phyloP scores from a whole-genome alignment of 1,140 invertebrate species.

The Contarinia nasturtii region DNA sequence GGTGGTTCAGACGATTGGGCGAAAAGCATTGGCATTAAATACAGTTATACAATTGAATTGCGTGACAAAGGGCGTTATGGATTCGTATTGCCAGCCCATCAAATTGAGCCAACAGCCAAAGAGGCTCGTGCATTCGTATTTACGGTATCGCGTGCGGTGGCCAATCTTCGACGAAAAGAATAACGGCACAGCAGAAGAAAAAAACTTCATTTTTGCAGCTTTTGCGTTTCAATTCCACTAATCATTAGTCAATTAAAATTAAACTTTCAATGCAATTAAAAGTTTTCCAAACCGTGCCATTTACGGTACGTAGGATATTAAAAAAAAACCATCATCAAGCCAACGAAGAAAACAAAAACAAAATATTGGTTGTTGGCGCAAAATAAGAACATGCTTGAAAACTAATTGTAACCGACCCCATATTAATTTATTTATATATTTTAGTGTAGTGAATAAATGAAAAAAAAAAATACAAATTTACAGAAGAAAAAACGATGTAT shows the following conservation, averaged over 20 bases:
- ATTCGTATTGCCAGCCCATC: conserved; percentile 65
- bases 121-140: conserved; percentile 73
- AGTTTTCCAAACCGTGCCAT: conserved; percentile 16
- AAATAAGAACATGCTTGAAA: neutral
- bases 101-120: conserved; percentile 61
- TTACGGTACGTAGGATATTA: conserved; percentile 14
- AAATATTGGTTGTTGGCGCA: conserved; percentile 4
- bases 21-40: conserved; percentile 69
- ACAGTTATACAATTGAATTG: conserved; percentile 75
- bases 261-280: conserved; percentile 9
- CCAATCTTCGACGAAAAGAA: too few species aligned
- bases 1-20: conserved; percentile 89
- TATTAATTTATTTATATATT: neutral
- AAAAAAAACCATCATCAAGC: conserved; percentile 17
- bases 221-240: too few species aligned
- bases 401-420: too few species aligned
- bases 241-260: too few species aligned
- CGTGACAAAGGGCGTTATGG: conserved; percentile 75
- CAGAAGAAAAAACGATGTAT: too few species aligned
- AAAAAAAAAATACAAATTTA: conserved; percentile 2
- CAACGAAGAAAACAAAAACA: conserved; percentile 5
- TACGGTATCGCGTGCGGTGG: conserved; percentile 28
- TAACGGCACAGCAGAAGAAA: too few species aligned
- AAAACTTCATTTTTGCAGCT: too few species aligned
- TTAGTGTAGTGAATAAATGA: neutral